Evolutionary conservation across 2,888 invertebrate genomes (phyloP).

Genomic region (Priocnemis perturbator): DNA sequence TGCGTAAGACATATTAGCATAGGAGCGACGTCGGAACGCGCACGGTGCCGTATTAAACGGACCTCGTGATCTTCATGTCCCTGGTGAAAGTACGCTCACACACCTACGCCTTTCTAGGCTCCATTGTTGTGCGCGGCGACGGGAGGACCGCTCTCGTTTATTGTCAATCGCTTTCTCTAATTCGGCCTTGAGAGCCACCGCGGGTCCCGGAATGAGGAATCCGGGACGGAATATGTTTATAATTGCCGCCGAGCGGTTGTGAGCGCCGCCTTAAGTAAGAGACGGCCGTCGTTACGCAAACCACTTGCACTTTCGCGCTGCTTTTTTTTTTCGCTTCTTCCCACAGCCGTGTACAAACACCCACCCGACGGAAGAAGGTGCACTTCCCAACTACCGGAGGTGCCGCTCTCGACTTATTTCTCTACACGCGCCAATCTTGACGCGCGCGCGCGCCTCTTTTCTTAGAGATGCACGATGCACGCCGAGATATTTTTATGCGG

Average conservation of each 20-base stretch:
- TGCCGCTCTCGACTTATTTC: constrained; percentile 18
- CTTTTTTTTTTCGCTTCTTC: constrained; percentile 62
- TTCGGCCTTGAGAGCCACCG: no score
- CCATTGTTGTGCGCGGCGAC: no score
- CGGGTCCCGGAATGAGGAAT: no score
- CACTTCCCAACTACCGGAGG: constrained; percentile 46
- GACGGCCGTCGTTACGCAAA: constrained; percentile 58
- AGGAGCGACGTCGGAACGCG: no score
- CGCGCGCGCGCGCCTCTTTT: constrained; percentile 22
- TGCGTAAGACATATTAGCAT: no score
- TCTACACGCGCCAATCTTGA: constrained; percentile 15
- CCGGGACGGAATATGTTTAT: no score
- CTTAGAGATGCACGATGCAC: constrained; percentile 19
- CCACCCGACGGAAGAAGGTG: constrained; percentile 36
- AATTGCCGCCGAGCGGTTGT: constrained; percentile 15
- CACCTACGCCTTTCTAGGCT: no score
- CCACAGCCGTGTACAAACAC: constrained; percentile 52
- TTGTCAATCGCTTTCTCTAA: no score
- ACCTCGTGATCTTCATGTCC: no score
- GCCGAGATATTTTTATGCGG: not conserved
- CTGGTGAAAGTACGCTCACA: no score
- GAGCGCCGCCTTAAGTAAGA: constrained; percentile 47
- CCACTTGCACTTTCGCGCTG: constrained; percentile 63
- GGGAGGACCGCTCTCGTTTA: no score
- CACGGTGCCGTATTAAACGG: no score